Evolutionary conservation across 2,888 invertebrate genomes (phyloP), one percentile per base, ranked within the genome.

Genomic region (Drosophila lacicola): DNA sequence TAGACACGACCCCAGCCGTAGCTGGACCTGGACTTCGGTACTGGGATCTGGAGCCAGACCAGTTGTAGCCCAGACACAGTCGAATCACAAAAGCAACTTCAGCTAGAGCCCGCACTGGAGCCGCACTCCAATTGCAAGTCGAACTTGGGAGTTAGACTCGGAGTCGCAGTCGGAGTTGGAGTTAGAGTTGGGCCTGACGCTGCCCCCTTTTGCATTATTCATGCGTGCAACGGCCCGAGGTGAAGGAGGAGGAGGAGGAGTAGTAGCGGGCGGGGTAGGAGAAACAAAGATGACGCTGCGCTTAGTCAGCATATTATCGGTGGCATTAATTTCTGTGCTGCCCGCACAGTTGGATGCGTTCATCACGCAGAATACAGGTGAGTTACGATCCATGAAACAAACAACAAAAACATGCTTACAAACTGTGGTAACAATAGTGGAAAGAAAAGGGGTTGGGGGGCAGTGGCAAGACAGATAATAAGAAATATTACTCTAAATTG

Each of bases 271-370:
- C 21, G 21, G 21, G 21, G 21, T 21, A 46, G 36, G 53, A 63
- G 63, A 42, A 63, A 63, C 69, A 61, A 90, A 78, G 78, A 88
- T 90, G 90, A 80, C 82, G 75, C 84, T 83, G 78, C 84, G 74
- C 68, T 89, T 81, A 70, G 72, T 82, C 78, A 80, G 84, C 88
- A 75, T 88, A 58, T 74, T 82, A 69, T 74, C 78, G 55, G 53
- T 80, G 81, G 72, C 78, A 61, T 70, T 88, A 65, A 54, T 90
- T 60, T 68, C 70, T 44, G 70, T 88, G 50, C 77, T 87, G 81
- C 87, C 91, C 64, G 82, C 89, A 68, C 90, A 90, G 80, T 75
- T 91, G 89, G 89, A 89, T 75, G 90, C 90, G 55, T 91, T 82
- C 69, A 86, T 91, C 71, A 84, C 91, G 56, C 86, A 87, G 74